Evolutionary conservation across 2,888 invertebrate species (phyloP), one percentile per base, ranked within the genome.

Genomic region (Mimumesa dahlbomi): DNA sequence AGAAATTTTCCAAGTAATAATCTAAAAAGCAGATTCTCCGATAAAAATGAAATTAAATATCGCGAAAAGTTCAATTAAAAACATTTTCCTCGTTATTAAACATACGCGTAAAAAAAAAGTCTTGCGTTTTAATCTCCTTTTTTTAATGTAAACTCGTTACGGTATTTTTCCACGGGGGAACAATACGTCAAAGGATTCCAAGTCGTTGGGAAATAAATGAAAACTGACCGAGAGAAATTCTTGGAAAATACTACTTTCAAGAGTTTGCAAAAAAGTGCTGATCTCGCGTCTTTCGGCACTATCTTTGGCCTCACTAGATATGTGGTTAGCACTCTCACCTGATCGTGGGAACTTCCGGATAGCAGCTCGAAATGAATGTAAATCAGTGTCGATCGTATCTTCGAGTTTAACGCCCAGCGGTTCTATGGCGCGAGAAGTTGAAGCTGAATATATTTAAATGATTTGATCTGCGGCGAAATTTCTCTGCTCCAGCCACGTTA

Each of bases 191-290:
- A n/a, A 18, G 2, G 13, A n/a, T 11, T 50, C 22, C 18, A 54
- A 48, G 42, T 40, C 45, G 40, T 58, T 34, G 53, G n/a, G 52
- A 72, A 76, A 49, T 45, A 73, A 68, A 66, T 14, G 70, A 54
- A 49, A 50, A 29, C 25, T 61, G 59, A 49, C 59, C 61, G 56
- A 68, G 68, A 64, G 68, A 75, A 75, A 75, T 75, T 71, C 73
- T 57, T 49, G 38, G 38, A 14, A 52, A 67, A 64, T 61, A 61
- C 40, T 50, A 46, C 31, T 67, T 53, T 29, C 14, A 59, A 67
- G 43, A 52, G 67, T 29, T 49, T 21, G 57, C 54, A 71, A 76
- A 75, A 75, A 76, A 43, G 18, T 49, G 77, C 75, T 68, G 75
- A 76, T 50, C 34, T 22, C 9, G 64, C 68, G 77, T 58, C 73